Conservation (phyloP, 1,140 invertebrate species). For the Panagrolaimus sp. region DNA sequence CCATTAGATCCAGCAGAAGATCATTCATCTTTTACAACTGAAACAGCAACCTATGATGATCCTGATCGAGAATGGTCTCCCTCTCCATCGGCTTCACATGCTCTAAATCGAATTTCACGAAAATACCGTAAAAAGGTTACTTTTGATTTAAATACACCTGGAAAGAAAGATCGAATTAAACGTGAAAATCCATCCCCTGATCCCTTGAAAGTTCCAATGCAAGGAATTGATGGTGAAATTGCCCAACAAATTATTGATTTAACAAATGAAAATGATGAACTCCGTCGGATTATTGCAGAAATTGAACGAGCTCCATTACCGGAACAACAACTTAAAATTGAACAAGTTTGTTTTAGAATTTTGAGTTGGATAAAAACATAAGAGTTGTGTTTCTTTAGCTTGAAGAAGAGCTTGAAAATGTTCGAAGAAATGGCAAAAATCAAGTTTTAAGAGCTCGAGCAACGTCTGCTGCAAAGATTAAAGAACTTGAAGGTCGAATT, state of each 20-base stretch:
- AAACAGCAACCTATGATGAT: constrained; percentile 24
- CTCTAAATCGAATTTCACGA: constrained; percentile 10
- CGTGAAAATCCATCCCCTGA: constrained; percentile 13
- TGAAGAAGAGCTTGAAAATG: constrained; percentile 30
- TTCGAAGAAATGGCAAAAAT: constrained; percentile 28
- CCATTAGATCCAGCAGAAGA: constrained; percentile 42
- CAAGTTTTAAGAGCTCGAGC: constrained; percentile 46
- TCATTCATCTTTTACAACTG: constrained; percentile 41
- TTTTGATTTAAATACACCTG: constrained; percentile 34
- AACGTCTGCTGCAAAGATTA: constrained; percentile 46
- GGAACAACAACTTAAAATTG: neutral
- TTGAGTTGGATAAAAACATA: too few relatives aligned
- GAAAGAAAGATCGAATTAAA: constrained; percentile 11
- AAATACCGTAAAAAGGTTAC: constrained; percentile 42
- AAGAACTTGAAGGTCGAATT: constrained; percentile 45
- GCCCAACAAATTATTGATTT: constrained; percentile 36
- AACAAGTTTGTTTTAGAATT: too few relatives aligned
- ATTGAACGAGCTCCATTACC: constrained; percentile 30
- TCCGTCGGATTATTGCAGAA: constrained; percentile 39
- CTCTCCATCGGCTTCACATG: neutral
- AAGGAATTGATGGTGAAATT: constrained; percentile 18
- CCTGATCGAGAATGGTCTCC: neutral
- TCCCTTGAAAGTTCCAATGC: constrained; percentile 1
- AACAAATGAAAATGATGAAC: constrained; percentile 43
- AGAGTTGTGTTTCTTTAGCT: too few relatives aligned